These are phyloP conservation scores for Teleiodes luculella DNA, from an alignment of 2,888 invertebrate species.

Conservation along the genomic window DNA sequence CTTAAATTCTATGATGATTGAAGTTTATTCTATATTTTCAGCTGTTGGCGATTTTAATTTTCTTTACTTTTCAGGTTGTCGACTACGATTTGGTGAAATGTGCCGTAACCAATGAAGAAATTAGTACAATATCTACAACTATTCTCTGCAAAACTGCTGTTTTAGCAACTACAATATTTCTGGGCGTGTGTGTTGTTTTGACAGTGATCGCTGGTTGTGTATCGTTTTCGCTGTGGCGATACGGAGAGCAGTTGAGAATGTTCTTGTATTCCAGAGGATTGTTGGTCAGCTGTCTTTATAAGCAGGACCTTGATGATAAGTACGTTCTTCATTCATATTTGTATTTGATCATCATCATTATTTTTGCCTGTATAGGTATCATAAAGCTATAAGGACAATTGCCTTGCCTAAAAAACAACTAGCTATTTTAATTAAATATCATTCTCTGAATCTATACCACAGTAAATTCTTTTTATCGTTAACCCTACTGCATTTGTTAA, in stretches of 20 bases:
- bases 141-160: not conserved
- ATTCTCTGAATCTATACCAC: too few relatives aligned
- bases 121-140: not conserved
- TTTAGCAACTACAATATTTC: not conserved
- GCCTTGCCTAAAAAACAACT: too few relatives aligned
- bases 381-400: too few relatives aligned
- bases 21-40: too few relatives aligned
- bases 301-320: not conserved
- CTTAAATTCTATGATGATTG: too few relatives aligned
- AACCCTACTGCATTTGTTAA: too few relatives aligned
- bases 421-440: too few relatives aligned
- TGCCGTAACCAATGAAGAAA: not conserved
- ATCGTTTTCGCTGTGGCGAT: not conserved
- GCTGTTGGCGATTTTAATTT: too few relatives aligned
- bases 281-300: not conserved
- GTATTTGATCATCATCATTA: too few relatives aligned
- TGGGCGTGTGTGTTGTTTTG: not conserved
- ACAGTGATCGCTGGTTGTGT: not conserved
- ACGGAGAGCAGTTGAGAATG: not conserved
- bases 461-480: too few relatives aligned
- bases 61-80: not conserved
- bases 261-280: conserved; percentile 1
- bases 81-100: not conserved
- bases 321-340: too few relatives aligned
- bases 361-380: too few relatives aligned